A percentile compares a stretch with the other conserved stretches of the same genome.
These are phyloP conservation scores for Pentamera pediparva DNA, from an alignment of 53 echinoderm and acorn worm species.

Conservation along the genomic window DNA sequence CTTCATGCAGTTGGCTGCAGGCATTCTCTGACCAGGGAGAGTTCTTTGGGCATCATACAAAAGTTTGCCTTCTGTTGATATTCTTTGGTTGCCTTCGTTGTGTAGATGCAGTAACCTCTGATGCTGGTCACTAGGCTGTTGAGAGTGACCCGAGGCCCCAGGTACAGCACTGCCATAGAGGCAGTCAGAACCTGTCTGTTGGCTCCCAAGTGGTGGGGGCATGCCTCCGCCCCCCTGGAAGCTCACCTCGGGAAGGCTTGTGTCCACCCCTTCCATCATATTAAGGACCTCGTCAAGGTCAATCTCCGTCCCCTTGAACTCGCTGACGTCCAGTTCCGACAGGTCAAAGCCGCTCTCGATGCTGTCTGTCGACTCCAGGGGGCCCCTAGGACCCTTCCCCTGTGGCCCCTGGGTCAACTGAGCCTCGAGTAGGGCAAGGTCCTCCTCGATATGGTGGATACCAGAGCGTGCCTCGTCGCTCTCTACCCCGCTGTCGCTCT, in stretches of 20 bases:
- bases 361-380: slow-evolving; percentile 9
- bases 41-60: no score
- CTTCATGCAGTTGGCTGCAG: no score
- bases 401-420: background rate
- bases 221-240: background rate
- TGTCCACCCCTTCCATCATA: slow-evolving; percentile 17
- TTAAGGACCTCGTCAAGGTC: slow-evolving; percentile 17
- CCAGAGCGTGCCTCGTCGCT: slow-evolving; percentile 7
- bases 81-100: no score
- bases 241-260: background rate
- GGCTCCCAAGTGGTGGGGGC: no score
- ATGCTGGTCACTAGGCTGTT: no score
- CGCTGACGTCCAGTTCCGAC: background rate
- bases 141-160: no score
- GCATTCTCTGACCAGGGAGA: no score
- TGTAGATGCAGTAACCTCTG: no score
- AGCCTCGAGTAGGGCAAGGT: background rate
- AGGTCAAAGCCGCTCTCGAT: slow-evolving; percentile 12
- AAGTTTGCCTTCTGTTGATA: no score
- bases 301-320: slow-evolving; percentile 9
- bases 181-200: no score
- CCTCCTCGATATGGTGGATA: slow-evolving; percentile 1
- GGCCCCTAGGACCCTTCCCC: background rate
- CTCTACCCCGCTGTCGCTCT: slow-evolving; percentile 10
- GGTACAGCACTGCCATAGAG: no score